Evolutionary conservation across 2,113 vertebrate species (phyloP).

Genomic region (Atlantisia rogersi): DNA sequence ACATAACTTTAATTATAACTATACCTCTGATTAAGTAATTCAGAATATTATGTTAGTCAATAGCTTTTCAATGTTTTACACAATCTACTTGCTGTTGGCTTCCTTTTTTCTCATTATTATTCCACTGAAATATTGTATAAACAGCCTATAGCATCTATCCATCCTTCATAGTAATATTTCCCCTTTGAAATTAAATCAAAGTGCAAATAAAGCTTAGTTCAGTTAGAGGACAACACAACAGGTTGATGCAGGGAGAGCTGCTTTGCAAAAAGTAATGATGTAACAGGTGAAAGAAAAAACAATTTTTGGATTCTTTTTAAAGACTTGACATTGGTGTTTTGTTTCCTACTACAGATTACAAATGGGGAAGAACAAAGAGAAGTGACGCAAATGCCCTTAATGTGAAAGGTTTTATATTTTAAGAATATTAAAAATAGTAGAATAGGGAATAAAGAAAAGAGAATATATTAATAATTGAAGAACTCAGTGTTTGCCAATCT

Average conservation of each 20-base stretch:
- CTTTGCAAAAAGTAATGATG: slow-evolving; percentile 7
- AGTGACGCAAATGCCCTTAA: not conserved
- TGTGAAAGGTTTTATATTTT: not conserved
- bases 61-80: not conserved
- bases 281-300: slow-evolving; percentile 33
- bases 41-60: not conserved
- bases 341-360: not conserved
- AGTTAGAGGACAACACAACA: slow-evolving; percentile 17
- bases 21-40: not conserved
- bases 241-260: not conserved
- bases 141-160: rapidly evolving
- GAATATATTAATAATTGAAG: slow-evolving; percentile 1
- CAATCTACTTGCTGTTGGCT: not conserved
- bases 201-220: not conserved
- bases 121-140: not conserved
- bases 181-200: slow-evolving; percentile 13
- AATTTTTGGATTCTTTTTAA: not conserved
- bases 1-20: not conserved
- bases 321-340: not conserved
- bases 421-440: not conserved
- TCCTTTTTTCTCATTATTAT: not conserved
- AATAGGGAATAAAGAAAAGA: not conserved
- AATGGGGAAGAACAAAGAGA: slow-evolving; percentile 5
- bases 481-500: not conserved
- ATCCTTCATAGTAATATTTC: not conserved